Conservation (phyloP, 2,113 vertebrate species). For the Alces alces region DNA sequence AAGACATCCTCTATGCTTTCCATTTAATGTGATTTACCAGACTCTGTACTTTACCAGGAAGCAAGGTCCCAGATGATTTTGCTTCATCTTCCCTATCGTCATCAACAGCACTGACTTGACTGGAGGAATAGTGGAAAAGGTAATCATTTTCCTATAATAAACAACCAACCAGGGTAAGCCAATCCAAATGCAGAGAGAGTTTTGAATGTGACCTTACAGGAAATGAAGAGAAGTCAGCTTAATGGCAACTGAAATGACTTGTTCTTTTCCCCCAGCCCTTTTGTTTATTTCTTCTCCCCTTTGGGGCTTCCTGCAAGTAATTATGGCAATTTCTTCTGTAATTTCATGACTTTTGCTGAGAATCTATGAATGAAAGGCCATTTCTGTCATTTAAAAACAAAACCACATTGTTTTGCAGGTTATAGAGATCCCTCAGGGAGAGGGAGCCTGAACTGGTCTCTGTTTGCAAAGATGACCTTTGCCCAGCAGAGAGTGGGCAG, state of each 20-base stretch:
- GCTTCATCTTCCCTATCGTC: not conserved
- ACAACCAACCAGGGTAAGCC: not conserved
- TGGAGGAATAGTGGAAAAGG: not conserved
- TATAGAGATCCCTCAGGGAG: not conserved
- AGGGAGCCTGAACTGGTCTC: not conserved
- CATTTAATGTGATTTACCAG: not conserved
- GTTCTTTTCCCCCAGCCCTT: not conserved
- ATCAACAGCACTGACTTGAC: not conserved
- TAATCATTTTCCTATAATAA: not conserved
- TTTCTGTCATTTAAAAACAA: not conserved
- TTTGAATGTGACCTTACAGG: not conserved
- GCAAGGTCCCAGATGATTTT: not conserved
- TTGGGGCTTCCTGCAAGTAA: not conserved
- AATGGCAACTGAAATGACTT: not conserved
- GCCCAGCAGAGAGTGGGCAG: not conserved
- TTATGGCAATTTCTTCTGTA: not conserved
- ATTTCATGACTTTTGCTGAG: not conserved
- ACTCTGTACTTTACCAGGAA: not conserved
- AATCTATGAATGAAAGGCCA: not conserved
- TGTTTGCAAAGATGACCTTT: not conserved
- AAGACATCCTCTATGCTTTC: not conserved
- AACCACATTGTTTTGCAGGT: not conserved
- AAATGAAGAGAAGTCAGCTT: constrained; percentile 17
- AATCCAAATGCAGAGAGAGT: not conserved
- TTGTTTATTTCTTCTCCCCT: not conserved